phyloP scores from a whole-genome alignment of 2,888 invertebrate genomes.

The Morpho deidamia region DNA sequence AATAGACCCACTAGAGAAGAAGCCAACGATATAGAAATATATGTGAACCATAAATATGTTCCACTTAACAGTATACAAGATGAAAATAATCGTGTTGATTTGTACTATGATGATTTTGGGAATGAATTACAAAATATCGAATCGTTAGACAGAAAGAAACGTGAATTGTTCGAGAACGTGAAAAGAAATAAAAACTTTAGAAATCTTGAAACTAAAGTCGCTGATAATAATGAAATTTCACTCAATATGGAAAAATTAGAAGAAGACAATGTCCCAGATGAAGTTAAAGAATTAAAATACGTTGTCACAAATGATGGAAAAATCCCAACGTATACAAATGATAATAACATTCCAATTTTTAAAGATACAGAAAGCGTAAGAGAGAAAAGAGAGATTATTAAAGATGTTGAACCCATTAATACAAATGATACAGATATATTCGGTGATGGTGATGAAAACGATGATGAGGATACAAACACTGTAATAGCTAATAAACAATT shows the following conservation, averaged over 20 bases:
- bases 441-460: conserved; percentile 4
- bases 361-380: conserved; percentile 11
- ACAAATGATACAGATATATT: not conserved
- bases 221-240: not conserved
- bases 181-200: not conserved
- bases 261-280: not conserved
- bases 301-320: not conserved
- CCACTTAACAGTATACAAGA: conserved; percentile 35
- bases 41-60: conserved; percentile 39
- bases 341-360: conserved; percentile 1
- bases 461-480: conserved; percentile 13
- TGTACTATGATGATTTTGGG: not conserved
- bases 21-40: conserved; percentile 45
- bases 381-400: conserved; percentile 14
- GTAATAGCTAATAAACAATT: conserved; percentile 22
- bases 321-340: not conserved
- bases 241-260: no score
- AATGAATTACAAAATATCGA: conserved; percentile 7
- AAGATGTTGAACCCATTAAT: conserved; percentile 4
- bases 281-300: not conserved
- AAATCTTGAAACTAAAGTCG: not conserved
- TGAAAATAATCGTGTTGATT: conserved; percentile 2
- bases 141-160: not conserved
- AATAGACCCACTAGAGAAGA: conserved; percentile 41
- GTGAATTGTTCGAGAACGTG: not conserved